A percentile compares a stretch with the other conserved stretches of the same genome.
phyloP scores from a whole-genome alignment of 2,797 vertebrate species.

The Oreonectes daqikongensis region DNA sequence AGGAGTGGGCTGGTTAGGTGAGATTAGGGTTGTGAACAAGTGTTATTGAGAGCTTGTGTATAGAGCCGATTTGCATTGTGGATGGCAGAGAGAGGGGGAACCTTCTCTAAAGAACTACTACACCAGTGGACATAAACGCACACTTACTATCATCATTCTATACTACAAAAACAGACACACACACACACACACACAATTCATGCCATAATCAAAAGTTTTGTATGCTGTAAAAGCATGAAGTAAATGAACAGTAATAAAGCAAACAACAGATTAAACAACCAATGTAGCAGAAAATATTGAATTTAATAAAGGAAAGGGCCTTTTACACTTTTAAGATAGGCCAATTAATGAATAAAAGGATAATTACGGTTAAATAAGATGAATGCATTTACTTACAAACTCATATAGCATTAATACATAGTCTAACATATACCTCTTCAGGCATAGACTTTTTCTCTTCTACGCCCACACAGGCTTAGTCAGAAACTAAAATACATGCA shows the following conservation, averaged over 20 bases:
- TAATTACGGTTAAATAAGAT: no score
- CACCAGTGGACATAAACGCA: slow-evolving; percentile 29
- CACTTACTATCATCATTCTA: neutral
- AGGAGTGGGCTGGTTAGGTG: slow-evolving; percentile 42
- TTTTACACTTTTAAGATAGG: no score
- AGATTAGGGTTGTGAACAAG: slow-evolving; percentile 31
- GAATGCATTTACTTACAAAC: neutral
- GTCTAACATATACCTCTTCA: neutral
- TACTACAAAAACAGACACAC: neutral
- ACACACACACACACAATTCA: neutral
- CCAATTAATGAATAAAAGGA: no score
- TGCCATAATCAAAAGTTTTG: no score
- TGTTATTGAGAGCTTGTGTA: slow-evolving; percentile 42
- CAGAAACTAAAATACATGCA: neutral
- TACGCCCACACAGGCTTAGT: neutral
- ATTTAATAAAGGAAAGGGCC: neutral
- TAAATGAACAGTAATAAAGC: neutral
- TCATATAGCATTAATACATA: neutral
- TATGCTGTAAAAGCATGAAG: no score
- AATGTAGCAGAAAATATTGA: neutral
- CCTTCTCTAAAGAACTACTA: slow-evolving; percentile 45
- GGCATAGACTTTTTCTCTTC: neutral
- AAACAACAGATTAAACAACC: neutral
- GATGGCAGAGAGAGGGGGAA: slow-evolving; percentile 34
- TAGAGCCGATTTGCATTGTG: slow-evolving; percentile 54